Evolutionary conservation across 2,113 vertebrate species (phyloP).

Genomic region (Narcine bancroftii): DNA sequence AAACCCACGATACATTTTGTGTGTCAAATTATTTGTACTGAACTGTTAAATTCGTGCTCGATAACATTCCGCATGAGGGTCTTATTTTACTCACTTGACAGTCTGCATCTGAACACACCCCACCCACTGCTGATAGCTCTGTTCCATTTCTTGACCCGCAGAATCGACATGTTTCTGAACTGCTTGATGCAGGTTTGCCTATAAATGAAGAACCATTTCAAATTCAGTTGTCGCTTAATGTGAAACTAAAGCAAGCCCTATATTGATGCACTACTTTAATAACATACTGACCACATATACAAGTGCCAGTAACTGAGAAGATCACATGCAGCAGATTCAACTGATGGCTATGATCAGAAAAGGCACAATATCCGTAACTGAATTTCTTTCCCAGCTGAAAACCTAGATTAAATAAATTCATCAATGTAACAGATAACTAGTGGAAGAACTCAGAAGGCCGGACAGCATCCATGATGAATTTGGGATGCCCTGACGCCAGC

Average conservation of each 20-base stretch:
- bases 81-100: conserved; percentile 72
- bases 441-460: too few species aligned
- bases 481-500: too few species aligned
- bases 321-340: background rate
- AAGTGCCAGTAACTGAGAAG: background rate
- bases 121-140: conserved; percentile 89
- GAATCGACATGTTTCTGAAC: conserved; percentile 91
- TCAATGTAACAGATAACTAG: too few species aligned
- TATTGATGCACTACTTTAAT: background rate
- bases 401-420: background rate
- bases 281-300: background rate
- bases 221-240: background rate
- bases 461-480: too few species aligned
- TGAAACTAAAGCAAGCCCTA: background rate
- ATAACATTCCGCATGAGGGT: background rate
- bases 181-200: conserved; percentile 94
- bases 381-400: background rate
- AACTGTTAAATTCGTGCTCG: background rate
- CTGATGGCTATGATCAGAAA: background rate
- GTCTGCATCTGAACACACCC: conserved; percentile 88
- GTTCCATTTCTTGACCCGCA: conserved; percentile 92
- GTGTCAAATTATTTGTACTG: background rate
- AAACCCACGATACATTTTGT: background rate
- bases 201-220: conserved; percentile 31
- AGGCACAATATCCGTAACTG: background rate